A percentile compares a stretch with the other conserved stretches of the same genome.
These are phyloP conservation scores for Antheraea assamensis DNA, from an alignment of 2,888 invertebrate species.

Conservation along the genomic window DNA sequence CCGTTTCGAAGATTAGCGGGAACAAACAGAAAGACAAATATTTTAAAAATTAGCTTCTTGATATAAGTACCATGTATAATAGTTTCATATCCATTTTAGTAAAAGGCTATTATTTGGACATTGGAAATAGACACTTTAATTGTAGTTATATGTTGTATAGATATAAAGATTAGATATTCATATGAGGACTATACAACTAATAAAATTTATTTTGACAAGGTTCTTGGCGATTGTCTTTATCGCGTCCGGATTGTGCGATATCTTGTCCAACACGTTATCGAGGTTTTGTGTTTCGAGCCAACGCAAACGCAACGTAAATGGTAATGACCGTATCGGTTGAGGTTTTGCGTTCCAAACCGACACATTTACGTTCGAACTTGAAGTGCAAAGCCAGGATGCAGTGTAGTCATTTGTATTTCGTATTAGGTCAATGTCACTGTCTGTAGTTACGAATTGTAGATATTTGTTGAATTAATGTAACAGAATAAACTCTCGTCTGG, in stretches of 20 bases:
- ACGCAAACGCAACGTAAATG: neutral
- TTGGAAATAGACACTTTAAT: too few species aligned
- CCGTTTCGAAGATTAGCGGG: too few species aligned
- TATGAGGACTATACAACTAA: neutral
- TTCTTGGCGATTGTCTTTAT: slow-evolving; percentile 12
- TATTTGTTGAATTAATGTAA: neutral
- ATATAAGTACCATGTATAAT: too few species aligned
- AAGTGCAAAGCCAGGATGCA: neutral
- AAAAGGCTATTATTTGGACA: too few species aligned
- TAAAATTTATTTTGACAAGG: slow-evolving; percentile 9
- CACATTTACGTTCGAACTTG: neutral
- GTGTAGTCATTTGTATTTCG: neutral
- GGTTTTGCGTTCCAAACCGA: slow-evolving; percentile 55
- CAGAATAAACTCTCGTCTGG: neutral
- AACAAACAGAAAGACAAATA: too few species aligned
- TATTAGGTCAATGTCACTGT: slow-evolving; percentile 6
- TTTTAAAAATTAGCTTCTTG: too few species aligned
- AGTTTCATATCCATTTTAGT: too few species aligned
- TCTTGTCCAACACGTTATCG: slow-evolving; percentile 21
- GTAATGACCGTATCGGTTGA: slow-evolving; percentile 33
- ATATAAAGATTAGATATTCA: slow-evolving; percentile 2
- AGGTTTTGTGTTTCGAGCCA: slow-evolving; percentile 36
- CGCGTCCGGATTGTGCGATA: slow-evolving; percentile 9
- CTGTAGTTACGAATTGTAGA: neutral
- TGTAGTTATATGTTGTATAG: neutral